Percentiles rank a stretch among this genome's conserved stretches.
Conservation (phyloP, 1,140 invertebrate species). For the Pseudomyrmex pallidus region DNA sequence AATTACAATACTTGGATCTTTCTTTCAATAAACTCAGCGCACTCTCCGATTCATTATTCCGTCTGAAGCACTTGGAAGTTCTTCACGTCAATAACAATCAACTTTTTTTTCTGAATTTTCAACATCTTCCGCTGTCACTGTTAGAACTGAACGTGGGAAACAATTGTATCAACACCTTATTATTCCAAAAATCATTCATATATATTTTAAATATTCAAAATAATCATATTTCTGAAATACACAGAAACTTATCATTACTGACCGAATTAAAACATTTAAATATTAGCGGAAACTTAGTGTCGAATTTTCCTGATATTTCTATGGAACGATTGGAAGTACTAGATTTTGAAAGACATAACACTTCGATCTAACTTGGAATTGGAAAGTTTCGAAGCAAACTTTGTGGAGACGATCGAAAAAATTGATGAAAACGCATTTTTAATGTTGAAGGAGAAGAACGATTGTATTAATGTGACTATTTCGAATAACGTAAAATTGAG, state of each 20-base stretch:
- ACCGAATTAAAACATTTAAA: conserved; percentile 74
- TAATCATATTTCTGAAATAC: conserved; percentile 67
- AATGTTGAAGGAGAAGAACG: conserved; percentile 66
- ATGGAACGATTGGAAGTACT: conserved; percentile 81
- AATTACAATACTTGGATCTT: conserved; percentile 72
- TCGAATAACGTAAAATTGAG: conserved; percentile 73
- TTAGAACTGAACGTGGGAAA: conserved; percentile 53
- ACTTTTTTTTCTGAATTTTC: conserved; percentile 55
- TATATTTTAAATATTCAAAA: conserved; percentile 69
- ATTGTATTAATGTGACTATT: conserved; percentile 76
- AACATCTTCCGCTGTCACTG: conserved; percentile 62
- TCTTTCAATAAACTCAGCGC: conserved; percentile 73
- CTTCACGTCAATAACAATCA: conserved; percentile 73
- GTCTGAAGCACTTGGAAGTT: conserved; percentile 64
- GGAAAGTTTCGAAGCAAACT: conserved; percentile 67
- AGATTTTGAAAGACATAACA: conserved; percentile 79
- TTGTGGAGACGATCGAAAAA: conserved; percentile 66
- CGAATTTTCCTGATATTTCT: conserved; percentile 67
- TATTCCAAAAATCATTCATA: conserved; percentile 50
- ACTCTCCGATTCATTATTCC: conserved; percentile 61
- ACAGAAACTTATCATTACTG: conserved; percentile 43
- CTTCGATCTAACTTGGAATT: conserved; percentile 73
- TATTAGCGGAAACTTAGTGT: conserved; percentile 76
- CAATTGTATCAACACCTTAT: conserved; percentile 62
- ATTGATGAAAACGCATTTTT: conserved; percentile 73